These are phyloP conservation scores for Gastrophysa polygoni DNA, from an alignment of 2,888 invertebrate species.

Conservation along the genomic window DNA sequence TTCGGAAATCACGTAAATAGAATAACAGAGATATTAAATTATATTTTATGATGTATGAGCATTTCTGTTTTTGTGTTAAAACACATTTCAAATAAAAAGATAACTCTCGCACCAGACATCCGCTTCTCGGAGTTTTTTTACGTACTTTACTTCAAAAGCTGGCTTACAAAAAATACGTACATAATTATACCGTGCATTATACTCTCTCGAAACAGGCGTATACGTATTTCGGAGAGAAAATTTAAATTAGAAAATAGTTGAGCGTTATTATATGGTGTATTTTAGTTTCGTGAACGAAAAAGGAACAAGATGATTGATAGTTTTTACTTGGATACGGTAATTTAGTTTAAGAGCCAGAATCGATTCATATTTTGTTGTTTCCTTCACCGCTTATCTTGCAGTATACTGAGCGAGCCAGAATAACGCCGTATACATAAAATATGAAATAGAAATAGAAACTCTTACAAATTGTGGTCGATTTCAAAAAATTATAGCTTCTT, in stretches of 20 bases:
- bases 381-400: no score
- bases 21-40: slow-evolving; percentile 42
- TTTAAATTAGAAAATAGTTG: slow-evolving; percentile 32
- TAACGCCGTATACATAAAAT: no score
- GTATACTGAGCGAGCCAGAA: no score
- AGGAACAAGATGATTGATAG: slow-evolving; percentile 8
- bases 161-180: slow-evolving; percentile 20
- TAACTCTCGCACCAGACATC: slow-evolving; percentile 39
- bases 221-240: slow-evolving; percentile 16
- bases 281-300: slow-evolving; percentile 6
- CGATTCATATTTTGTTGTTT: no score
- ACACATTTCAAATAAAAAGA: slow-evolving; percentile 39
- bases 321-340: slow-evolving; percentile 12
- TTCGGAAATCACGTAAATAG: slow-evolving; percentile 36
- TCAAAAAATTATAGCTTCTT: no score
- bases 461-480: no score
- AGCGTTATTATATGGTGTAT: slow-evolving; percentile 18
- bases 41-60: slow-evolving; percentile 41
- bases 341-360: not conserved
- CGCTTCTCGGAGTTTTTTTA: slow-evolving; percentile 35
- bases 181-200: slow-evolving; percentile 25
- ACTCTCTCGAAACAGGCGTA: slow-evolving; percentile 17
- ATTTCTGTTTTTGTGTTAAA: slow-evolving; percentile 40
- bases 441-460: no score
- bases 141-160: slow-evolving; percentile 27